Conservation (phyloP, 2,113 vertebrate species). For the Malurus melanocephalus region DNA sequence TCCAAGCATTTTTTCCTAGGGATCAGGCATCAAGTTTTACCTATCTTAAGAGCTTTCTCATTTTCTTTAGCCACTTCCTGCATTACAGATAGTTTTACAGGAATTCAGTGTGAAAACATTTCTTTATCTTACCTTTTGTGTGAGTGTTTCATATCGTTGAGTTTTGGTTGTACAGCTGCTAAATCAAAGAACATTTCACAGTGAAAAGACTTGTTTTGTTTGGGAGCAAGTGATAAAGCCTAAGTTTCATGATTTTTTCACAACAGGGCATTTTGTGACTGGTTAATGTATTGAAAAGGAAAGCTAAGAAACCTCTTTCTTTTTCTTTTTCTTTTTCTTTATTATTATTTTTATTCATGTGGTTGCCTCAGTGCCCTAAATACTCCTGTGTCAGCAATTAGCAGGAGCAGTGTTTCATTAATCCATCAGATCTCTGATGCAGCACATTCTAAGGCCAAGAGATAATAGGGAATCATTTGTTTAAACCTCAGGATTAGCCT, state of each 20-base stretch:
- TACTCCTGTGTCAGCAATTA: constrained; percentile 86
- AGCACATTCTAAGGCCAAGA: constrained; percentile 71
- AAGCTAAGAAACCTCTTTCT: constrained; percentile 43
- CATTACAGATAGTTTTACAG: background rate
- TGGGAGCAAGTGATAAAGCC: background rate
- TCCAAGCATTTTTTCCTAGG: background rate
- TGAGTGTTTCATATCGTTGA: background rate
- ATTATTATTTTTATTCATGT: constrained; percentile 41
- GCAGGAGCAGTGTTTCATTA: constrained; percentile 81
- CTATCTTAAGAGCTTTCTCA: background rate
- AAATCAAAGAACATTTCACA: background rate
- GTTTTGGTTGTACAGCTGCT: background rate
- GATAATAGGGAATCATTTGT: constrained; percentile 73
- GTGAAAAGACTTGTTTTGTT: background rate
- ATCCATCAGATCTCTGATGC: constrained; percentile 76
- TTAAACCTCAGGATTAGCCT: constrained; percentile 76
- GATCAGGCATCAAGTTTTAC: background rate
- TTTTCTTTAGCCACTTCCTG: background rate
- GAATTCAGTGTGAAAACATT: background rate
- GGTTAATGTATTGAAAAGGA: constrained; percentile 55
- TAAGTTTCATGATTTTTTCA: background rate
- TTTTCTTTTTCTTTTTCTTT: no score
- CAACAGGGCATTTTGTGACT: constrained; percentile 32
- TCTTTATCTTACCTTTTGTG: background rate
- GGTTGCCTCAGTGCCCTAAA: constrained; percentile 67